Conservation (phyloP, 1,140 invertebrate species). For the Oryctes rhinoceros region DNA sequence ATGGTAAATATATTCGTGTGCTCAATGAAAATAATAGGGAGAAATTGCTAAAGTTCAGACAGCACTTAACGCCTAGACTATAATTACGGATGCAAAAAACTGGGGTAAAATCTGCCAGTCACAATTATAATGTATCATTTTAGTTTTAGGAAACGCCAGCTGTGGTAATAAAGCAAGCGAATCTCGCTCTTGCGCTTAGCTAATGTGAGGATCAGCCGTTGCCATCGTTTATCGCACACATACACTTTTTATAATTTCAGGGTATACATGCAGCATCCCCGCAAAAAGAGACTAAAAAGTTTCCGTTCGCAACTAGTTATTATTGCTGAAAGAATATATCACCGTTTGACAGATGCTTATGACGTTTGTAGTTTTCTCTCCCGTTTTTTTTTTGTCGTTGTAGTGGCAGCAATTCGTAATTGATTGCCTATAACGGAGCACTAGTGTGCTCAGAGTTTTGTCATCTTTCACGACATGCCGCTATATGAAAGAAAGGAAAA, state of each 20-base stretch:
- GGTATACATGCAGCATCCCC: slow-evolving; percentile 39
- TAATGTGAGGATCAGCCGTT: slow-evolving; percentile 18
- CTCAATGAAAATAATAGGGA: slow-evolving; percentile 31
- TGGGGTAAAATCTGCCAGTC: slow-evolving; percentile 50
- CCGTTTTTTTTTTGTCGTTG: background rate
- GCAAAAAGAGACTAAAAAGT: slow-evolving; percentile 47
- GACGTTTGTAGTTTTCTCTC: slow-evolving; percentile 29
- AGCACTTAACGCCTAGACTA: slow-evolving; percentile 49
- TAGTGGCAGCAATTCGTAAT: slow-evolving; percentile 19
- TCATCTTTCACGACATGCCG: slow-evolving; percentile 4
- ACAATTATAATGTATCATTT: slow-evolving; percentile 51
- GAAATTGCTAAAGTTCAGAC: slow-evolving; percentile 44
- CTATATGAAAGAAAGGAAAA: background rate
- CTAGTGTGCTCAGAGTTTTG: background rate
- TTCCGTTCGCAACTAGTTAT: slow-evolving; percentile 35
- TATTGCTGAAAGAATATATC: slow-evolving; percentile 38
- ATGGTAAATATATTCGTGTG: slow-evolving; percentile 32
- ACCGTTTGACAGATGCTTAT: slow-evolving; percentile 38
- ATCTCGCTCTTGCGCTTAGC: slow-evolving; percentile 20
- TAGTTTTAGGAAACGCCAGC: slow-evolving; percentile 48
- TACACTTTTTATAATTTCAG: slow-evolving; percentile 22
- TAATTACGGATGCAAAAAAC: slow-evolving; percentile 52
- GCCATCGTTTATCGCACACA: background rate
- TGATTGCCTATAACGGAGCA: slow-evolving; percentile 13
- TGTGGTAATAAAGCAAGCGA: slow-evolving; percentile 44